Evolutionary conservation across 2,113 vertebrate genomes (phyloP).

Genomic region (Equus quagga): DNA sequence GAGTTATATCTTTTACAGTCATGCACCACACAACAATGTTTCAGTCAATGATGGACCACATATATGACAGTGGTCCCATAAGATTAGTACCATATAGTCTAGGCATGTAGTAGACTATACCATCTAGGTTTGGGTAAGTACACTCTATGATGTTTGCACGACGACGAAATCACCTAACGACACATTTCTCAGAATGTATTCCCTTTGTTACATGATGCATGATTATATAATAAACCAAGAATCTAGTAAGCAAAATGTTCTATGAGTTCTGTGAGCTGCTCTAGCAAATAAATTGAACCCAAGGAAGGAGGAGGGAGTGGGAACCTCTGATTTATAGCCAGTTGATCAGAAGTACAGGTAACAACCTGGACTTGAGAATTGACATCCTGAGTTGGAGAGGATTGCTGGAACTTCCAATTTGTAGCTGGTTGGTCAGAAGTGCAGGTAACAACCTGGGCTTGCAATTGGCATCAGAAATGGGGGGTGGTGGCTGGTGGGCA

Average conservation of each 20-base stretch:
- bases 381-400: background rate
- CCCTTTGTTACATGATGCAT: too few species aligned
- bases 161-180: too few species aligned
- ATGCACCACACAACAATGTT: too few species aligned
- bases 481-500: too few species aligned
- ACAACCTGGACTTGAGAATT: background rate
- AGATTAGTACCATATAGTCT: too few species aligned
- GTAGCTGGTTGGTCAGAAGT: background rate
- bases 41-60: too few species aligned
- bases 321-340: too few species aligned
- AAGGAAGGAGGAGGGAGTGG: background rate
- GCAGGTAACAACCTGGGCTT: background rate
- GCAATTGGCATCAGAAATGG: background rate
- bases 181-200: too few species aligned
- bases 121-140: too few species aligned
- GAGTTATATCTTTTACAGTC: background rate
- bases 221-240: background rate
- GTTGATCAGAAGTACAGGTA: background rate
- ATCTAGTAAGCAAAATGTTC: background rate
- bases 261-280: background rate
- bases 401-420: background rate
- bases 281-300: background rate
- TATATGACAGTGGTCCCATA: too few species aligned
- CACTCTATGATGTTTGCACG: too few species aligned
- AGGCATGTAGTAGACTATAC: too few species aligned